Evolutionary conservation across 2,888 invertebrate genomes (phyloP).

Genomic region (Amiota mariae): DNA sequence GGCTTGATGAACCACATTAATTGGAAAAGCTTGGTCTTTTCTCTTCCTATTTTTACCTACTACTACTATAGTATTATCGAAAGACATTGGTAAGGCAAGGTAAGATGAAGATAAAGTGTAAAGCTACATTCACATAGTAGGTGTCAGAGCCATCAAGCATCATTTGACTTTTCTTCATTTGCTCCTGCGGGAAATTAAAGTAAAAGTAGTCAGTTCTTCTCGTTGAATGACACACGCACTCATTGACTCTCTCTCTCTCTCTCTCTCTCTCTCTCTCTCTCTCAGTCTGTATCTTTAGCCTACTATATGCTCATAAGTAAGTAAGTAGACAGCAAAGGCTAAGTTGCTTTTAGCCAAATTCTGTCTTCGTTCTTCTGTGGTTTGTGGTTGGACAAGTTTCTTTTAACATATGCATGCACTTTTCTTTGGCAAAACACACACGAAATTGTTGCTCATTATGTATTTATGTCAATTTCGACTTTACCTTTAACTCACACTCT

Average conservation of each 20-base stretch:
- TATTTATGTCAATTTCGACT: slow-evolving; percentile 62
- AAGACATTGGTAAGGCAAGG: no score
- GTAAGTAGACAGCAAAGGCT: background rate
- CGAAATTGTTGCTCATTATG: slow-evolving; percentile 64
- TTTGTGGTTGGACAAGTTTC: background rate
- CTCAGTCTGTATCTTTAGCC: no score
- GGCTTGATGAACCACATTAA: no score
- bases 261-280: slow-evolving; percentile 4
- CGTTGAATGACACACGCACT: slow-evolving; percentile 44
- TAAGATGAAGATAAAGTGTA: no score
- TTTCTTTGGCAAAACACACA: slow-evolving; percentile 19
- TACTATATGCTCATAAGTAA: background rate
- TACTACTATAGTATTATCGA: no score
- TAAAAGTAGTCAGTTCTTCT: slow-evolving; percentile 61
- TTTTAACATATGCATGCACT: slow-evolving; percentile 24
- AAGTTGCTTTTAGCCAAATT: slow-evolving; percentile 30
- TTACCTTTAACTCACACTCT: background rate
- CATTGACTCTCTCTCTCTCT: background rate
- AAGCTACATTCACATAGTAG: no score
- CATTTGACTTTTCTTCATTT: slow-evolving; percentile 26
- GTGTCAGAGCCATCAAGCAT: slow-evolving; percentile 13
- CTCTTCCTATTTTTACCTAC: no score
- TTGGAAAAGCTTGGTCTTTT: no score
- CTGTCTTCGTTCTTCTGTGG: background rate
- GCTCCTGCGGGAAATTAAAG: slow-evolving; percentile 64